A percentile compares a stretch with the other conserved stretches of the same genome.
These are phyloP conservation scores for Gnatocerus cornutus DNA, from an alignment of 2,888 invertebrate species.

Conservation along the genomic window DNA sequence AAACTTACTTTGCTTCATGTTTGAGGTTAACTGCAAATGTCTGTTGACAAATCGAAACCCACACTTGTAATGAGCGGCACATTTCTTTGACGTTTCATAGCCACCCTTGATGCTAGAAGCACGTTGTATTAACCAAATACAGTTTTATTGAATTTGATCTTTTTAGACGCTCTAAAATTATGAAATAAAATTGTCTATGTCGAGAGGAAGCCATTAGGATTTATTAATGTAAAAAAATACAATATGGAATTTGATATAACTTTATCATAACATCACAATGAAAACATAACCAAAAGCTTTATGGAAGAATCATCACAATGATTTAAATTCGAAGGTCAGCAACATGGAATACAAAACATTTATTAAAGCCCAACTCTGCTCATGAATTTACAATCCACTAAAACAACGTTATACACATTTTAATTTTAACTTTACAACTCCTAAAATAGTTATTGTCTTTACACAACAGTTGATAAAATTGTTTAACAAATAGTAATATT, in stretches of 20 bases:
- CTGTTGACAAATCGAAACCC: no score
- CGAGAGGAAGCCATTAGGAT: slow-evolving; percentile 5
- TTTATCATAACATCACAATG: slow-evolving; percentile 32
- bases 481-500: slow-evolving; percentile 53
- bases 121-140: no score
- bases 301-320: slow-evolving; percentile 27
- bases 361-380: slow-evolving; percentile 37
- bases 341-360: slow-evolving; percentile 31
- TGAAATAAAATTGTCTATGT: not conserved
- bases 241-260: slow-evolving; percentile 13
- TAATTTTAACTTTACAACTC: slow-evolving; percentile 53
- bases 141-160: not conserved
- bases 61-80: no score
- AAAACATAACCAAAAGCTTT: slow-evolving; percentile 27
- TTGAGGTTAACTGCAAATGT: no score
- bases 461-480: slow-evolving; percentile 69
- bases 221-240: slow-evolving; percentile 44
- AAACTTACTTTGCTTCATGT: no score
- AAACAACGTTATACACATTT: slow-evolving; percentile 35
- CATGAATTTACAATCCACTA: slow-evolving; percentile 30
- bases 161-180: not conserved
- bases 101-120: no score
- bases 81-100: no score
- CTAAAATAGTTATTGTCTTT: slow-evolving; percentile 72
- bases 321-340: slow-evolving; percentile 27